Percentiles rank a stretch among this genome's conserved stretches.
These are phyloP conservation scores for Macrosteles quadrilineatus DNA, from an alignment of 1,140 invertebrate genomes.

Conservation along the genomic window DNA sequence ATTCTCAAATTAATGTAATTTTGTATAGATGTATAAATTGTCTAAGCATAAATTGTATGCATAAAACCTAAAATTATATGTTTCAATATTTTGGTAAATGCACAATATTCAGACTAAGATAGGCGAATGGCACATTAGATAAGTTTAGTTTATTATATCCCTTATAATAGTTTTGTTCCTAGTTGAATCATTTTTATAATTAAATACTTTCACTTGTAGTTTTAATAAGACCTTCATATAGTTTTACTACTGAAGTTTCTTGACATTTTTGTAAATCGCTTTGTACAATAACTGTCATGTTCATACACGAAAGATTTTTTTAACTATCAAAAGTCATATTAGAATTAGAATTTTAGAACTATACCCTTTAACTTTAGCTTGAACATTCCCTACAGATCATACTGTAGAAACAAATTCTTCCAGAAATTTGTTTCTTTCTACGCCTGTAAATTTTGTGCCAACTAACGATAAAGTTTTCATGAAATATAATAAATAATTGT, in stretches of 20 bases:
- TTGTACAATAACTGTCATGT: constrained; percentile 5
- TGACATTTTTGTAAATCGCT: neutral
- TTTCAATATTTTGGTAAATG: neutral
- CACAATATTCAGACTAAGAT: neutral
- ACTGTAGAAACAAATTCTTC: neutral
- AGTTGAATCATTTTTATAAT: neutral
- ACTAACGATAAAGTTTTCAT: neutral
- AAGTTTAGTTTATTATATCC: neutral
- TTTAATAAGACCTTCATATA: neutral
- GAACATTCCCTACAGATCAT: neutral
- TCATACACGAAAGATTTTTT: neutral
- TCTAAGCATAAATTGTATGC: constrained; percentile 7
- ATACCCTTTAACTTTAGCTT: neutral
- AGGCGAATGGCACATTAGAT: neutral
- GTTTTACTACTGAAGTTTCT: neutral
- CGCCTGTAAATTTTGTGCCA: constrained; percentile 24
- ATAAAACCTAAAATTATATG: neutral
- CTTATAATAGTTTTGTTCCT: neutral
- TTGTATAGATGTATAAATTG: constrained; percentile 27
- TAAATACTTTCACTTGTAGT: neutral
- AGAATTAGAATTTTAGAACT: neutral
- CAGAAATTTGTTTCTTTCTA: neutral
- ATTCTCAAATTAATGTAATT: constrained; percentile 11
- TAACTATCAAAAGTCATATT: neutral
- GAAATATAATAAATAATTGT: neutral